phyloP scores from a whole-genome alignment of 2,888 invertebrate species.

The Apoda limacodes region DNA sequence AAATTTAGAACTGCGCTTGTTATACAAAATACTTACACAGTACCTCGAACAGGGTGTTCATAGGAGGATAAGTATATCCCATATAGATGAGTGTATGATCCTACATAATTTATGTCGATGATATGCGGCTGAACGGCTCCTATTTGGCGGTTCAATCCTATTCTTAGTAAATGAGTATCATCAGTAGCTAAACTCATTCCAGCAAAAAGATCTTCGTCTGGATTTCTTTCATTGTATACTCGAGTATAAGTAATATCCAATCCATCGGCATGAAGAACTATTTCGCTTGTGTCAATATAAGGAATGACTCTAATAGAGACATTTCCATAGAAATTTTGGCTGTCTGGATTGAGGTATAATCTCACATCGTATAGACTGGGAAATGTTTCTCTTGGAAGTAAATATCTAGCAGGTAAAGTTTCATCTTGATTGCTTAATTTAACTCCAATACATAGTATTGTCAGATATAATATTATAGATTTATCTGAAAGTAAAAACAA shows the following conservation, averaged over 20 bases:
- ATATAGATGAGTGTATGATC: constrained; percentile 68
- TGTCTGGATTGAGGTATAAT: constrained; percentile 53
- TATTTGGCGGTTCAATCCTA: constrained; percentile 42
- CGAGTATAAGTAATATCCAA: constrained; percentile 34
- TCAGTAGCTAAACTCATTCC: constrained; percentile 27
- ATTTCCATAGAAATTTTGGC: constrained; percentile 49
- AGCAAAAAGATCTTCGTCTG: constrained; percentile 22
- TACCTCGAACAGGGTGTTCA: constrained; percentile 22
- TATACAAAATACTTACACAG: constrained; percentile 35
- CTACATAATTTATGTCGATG: constrained; percentile 68
- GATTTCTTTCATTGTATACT: constrained; percentile 24
- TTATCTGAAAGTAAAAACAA: too few relatives aligned
- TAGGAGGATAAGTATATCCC: constrained; percentile 75
- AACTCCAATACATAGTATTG: too few relatives aligned
- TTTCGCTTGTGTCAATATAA: constrained; percentile 25
- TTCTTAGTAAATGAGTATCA: constrained; percentile 60
- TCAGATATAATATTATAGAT: too few relatives aligned
- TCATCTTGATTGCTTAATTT: constrained; percentile 17
- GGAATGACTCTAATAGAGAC: constrained; percentile 51
- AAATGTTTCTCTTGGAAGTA: too few relatives aligned
- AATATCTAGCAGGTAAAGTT: too few relatives aligned
- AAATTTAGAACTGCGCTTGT: too few relatives aligned
- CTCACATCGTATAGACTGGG: constrained; percentile 66
- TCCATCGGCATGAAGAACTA: constrained; percentile 61
- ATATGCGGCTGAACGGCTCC: constrained; percentile 42